Evolutionary conservation across 1,140 invertebrate genomes (phyloP).

Genomic region (Drosophila elegans): DNA sequence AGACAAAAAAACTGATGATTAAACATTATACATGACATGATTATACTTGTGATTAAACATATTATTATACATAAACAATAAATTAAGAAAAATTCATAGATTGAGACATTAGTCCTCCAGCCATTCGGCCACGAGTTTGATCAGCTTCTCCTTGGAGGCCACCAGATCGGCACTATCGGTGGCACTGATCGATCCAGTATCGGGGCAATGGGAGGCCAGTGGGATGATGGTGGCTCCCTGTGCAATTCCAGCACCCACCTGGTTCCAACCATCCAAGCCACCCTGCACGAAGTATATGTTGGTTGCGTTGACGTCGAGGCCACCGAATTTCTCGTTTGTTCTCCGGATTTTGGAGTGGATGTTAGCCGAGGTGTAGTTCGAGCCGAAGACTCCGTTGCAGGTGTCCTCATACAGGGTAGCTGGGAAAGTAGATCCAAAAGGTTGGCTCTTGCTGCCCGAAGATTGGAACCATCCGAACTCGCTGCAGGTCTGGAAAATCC

Average conservation of each 20-base stretch:
- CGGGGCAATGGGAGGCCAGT: slow-evolving; percentile 88
- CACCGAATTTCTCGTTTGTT: slow-evolving; percentile 88
- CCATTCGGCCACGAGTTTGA: slow-evolving; percentile 66
- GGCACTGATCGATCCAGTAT: slow-evolving; percentile 85
- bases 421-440: slow-evolving; percentile 87
- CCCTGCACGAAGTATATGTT: slow-evolving; percentile 89
- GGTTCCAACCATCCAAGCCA: slow-evolving; percentile 88
- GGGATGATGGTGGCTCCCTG: slow-evolving; percentile 71
- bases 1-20: not conserved
- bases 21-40: not conserved
- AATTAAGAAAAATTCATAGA: not conserved
- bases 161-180: slow-evolving; percentile 85
- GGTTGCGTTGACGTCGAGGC: slow-evolving; percentile 85
- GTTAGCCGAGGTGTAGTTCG: slow-evolving; percentile 33
- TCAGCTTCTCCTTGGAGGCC: slow-evolving; percentile 63
- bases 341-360: slow-evolving; percentile 78
- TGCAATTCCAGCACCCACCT: slow-evolving; percentile 85
- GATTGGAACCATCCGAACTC: slow-evolving; percentile 92
- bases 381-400: slow-evolving; percentile 89
- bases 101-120: slow-evolving; percentile 15
- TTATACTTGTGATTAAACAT: not conserved
- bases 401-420: slow-evolving; percentile 87
- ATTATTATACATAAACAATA: not conserved
- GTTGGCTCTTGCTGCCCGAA: slow-evolving; percentile 86
- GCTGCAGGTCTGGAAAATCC: slow-evolving; percentile 90